Evolutionary conservation across 2,888 invertebrate genomes (phyloP).

Genomic region (Stenodema calcarata): DNA sequence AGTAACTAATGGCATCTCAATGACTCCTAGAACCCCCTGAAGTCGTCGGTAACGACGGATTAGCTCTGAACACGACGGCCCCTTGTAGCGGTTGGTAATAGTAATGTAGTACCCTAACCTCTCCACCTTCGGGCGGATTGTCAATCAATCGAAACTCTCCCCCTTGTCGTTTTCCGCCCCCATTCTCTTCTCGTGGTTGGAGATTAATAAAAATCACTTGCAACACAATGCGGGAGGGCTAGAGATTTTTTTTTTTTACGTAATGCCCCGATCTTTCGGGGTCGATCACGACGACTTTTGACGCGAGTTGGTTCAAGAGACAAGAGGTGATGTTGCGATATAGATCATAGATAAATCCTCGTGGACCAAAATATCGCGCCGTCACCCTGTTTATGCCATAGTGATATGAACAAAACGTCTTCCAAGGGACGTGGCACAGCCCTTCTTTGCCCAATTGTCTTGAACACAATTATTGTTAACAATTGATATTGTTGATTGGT

Average conservation of each 20-base stretch:
- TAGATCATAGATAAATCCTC: not conserved
- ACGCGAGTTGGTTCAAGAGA: not conserved
- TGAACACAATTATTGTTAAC: too few relatives aligned
- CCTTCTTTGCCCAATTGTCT: too few relatives aligned
- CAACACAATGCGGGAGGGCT: not conserved
- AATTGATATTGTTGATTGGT: too few relatives aligned
- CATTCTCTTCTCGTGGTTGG: not conserved
- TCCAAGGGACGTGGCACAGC: too few relatives aligned
- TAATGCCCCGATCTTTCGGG: not conserved
- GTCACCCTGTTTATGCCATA: too few relatives aligned
- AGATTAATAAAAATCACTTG: constrained; percentile 2
- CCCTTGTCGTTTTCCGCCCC: not conserved
- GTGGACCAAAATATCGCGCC: not conserved
- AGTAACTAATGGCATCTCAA: not conserved
- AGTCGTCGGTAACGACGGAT: not conserved
- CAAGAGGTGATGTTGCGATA: not conserved
- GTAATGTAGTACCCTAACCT: not conserved
- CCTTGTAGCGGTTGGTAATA: not conserved
- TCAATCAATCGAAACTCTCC: not conserved
- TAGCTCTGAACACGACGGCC: not conserved
- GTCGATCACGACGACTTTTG: not conserved
- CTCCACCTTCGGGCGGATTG: constrained; percentile 2
- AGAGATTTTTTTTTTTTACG: not conserved
- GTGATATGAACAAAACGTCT: too few relatives aligned
- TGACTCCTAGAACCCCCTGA: not conserved